Evolutionary conservation across 1,140 invertebrate genomes (phyloP), one percentile per base, ranked within the genome.

Genomic region (Hydropsyche tenuis): DNA sequence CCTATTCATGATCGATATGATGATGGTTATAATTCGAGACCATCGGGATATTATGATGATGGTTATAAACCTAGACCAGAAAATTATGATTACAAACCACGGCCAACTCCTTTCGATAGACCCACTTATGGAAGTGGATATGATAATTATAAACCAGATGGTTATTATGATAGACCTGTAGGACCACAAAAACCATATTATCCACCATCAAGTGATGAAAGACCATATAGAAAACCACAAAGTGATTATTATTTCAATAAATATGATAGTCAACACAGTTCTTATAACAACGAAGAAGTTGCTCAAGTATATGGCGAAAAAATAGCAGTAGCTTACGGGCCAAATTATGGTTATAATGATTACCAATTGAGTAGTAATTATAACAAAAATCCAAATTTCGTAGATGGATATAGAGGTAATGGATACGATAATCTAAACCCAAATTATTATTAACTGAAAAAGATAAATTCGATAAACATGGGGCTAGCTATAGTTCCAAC

Each of bases 401-500:
- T 65, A n/a, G 69, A 73, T 62, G 76, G 71, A 43, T 77, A 77
- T 46, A 73, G 76, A 73, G 76, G 76, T 18, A 74, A 77, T 63
- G 76, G 76, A 1, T 77, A 77, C 46, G 76, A 77, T 60, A 77
- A 77, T 71, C 51, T 77, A 20, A 60, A 46, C 30, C 73, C 72
- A 3, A 43, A 46, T 56, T 70, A 70, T 70, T 45, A 45, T n/a
- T n/a, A 48, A n/a, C n/a, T 68, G 65, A 68, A 22, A 65, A 42
- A 18, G 43, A 42, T 43, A 65, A 65, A 65, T 46, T 46, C 12
- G 16, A 65, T 43, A 25, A 60, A 25, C 56, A 23, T 1, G 22
- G 56, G 42, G 16, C 63, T 18, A 43, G 63, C 20, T 42, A 65
- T 20, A 22, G 27, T 65, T 65, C 63, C 3, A 63, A 30, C 20